Conservation (phyloP, 2,888 invertebrate species). For the Megastigmus dorsalis region DNA sequence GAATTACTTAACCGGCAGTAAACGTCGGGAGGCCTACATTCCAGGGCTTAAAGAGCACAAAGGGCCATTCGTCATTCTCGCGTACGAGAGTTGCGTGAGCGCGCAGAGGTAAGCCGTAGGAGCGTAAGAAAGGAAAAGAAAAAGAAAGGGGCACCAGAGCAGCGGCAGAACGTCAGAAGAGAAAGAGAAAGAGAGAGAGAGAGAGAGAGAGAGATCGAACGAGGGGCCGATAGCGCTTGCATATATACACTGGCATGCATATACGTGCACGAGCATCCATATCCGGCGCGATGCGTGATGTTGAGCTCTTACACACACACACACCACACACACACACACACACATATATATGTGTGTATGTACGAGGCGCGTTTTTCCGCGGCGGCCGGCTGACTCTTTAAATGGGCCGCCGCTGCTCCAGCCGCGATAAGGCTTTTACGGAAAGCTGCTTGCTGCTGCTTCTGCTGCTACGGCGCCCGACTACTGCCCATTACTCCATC, state of each 20-base stretch:
- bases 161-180: not conserved
- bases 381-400: conserved; percentile 43
- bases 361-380: conserved; percentile 8
- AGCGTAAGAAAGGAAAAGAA: not conserved
- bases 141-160: not conserved
- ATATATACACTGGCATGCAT: no score
- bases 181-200: not conserved
- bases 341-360: no score
- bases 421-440: no score
- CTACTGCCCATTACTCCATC: no score
- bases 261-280: not conserved
- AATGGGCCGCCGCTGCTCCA: no score
- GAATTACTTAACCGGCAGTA: conserved; percentile 49
- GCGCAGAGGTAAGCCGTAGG: not conserved
- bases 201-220: conserved; percentile 22
- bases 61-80: conserved; percentile 44
- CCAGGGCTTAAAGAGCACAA: conserved; percentile 39
- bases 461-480: no score
- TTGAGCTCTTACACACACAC: not conserved
- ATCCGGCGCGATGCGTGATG: conserved; percentile 26
- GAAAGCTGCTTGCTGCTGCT: no score
- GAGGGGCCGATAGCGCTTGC: conserved; percentile 6
- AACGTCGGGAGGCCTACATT: conserved; percentile 32
- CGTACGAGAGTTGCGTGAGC: conserved; percentile 11
- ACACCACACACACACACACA: no score